A percentile compares a stretch with the other conserved stretches of the same genome.
Evolutionary conservation across 2,797 vertebrate genomes (phyloP).

Genomic region (Pteropus rufus): DNA sequence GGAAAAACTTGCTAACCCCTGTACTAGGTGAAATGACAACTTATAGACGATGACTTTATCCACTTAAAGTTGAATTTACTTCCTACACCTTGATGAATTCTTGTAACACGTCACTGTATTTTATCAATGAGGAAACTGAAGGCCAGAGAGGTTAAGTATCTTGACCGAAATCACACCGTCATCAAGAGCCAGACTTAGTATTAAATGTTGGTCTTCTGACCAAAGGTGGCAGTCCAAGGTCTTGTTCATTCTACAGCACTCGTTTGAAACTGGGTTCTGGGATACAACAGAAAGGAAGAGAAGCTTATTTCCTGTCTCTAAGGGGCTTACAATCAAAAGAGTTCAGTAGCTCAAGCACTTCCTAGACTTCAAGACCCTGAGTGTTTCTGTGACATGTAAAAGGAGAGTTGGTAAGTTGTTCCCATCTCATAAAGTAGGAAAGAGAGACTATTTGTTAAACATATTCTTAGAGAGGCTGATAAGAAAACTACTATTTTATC

Average conservation of each 20-base stretch:
- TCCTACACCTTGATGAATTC: background rate
- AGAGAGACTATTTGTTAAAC: background rate
- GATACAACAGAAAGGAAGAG: background rate
- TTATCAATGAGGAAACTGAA: background rate
- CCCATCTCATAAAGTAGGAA: background rate
- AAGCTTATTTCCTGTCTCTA: background rate
- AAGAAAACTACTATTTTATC: background rate
- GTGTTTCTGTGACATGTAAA: background rate
- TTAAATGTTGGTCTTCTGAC: background rate
- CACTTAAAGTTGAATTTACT: background rate
- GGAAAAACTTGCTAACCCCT: background rate
- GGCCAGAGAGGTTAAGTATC: background rate
- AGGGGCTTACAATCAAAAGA: background rate
- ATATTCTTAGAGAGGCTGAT: background rate
- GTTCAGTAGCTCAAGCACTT: background rate
- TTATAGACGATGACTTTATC: background rate
- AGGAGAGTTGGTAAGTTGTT: background rate
- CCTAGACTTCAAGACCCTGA: background rate
- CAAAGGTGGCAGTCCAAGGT: background rate
- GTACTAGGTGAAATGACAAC: background rate
- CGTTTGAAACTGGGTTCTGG: background rate
- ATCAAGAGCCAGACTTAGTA: background rate
- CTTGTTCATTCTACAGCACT: background rate
- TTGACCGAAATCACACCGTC: background rate
- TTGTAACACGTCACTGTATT: background rate